phyloP scores from a whole-genome alignment of 92 coral and sea anemone species.

The Porites divaricata region DNA sequence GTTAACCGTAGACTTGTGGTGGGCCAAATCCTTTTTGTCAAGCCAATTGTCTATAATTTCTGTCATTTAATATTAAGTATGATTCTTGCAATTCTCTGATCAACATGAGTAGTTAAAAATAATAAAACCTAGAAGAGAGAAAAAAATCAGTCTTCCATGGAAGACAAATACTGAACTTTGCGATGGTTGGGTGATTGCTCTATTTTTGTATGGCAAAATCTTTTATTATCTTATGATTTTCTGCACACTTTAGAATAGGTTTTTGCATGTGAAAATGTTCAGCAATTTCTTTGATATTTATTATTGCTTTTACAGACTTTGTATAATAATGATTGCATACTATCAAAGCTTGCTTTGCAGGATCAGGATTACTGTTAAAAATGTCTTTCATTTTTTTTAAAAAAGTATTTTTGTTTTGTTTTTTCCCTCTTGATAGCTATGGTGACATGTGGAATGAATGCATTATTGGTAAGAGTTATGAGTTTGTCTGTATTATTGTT shows the following conservation, averaged over 20 bases:
- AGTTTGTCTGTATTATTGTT: too few species aligned
- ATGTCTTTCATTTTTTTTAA: background rate
- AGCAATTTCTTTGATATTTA: background rate
- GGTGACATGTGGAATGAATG: conserved; percentile 4
- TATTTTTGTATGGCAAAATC: too few species aligned
- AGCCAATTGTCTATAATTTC: background rate
- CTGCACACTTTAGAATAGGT: background rate
- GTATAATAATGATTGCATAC: background rate
- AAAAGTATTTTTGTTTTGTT: background rate
- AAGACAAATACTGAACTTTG: too few species aligned
- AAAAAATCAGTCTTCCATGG: too few species aligned
- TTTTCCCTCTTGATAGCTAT: conserved; percentile 3
- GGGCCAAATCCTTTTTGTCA: too few species aligned
- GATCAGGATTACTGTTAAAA: background rate
- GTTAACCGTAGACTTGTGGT: too few species aligned
- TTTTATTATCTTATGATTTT: too few species aligned
- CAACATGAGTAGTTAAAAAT: too few species aligned
- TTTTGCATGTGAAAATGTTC: background rate
- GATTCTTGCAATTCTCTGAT: too few species aligned
- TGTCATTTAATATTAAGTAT: too few species aligned
- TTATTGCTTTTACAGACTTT: background rate
- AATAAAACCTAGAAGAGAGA: too few species aligned
- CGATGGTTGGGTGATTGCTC: too few species aligned
- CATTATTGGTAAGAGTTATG: conserved; percentile 8
- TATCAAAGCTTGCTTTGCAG: background rate